Base-by-base conservation (phyloP, 2,113 vertebrate genomes). In the Myxocyprinus asiaticus region DNA sequence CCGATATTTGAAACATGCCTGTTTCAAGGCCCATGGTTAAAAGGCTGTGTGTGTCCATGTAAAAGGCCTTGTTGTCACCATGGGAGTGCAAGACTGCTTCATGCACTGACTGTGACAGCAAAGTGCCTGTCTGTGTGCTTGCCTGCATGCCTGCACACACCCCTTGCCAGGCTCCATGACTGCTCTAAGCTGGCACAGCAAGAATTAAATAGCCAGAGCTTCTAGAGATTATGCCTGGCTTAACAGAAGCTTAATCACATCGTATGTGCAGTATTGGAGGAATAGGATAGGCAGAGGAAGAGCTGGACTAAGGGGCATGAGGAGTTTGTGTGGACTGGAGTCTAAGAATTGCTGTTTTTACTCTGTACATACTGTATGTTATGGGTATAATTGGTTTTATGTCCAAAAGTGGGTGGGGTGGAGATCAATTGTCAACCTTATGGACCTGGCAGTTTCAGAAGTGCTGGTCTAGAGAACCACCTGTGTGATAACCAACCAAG, bases 181-280 rank as follows among this genome's bases (percentile, higher is more conserved):
- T 81, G 80, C 76, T 79, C 78, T 85, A 81, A 84, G 78, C 71
- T 81, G 75, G 83, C 81, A 85, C 80, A 85, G 81, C 58, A 80
- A 86, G 82, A 88, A 84, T 84, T 85, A 79, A 88, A 85, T 83
- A 84, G 82, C 81, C 80, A 81, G 80, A 78, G 79, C 78, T 87
- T 76, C 84, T 76, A 50, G 78, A 85, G 87, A 85, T 84, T 88
- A 86, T 80, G 81, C 68, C 72, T 81, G 81, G 79, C 65, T 86
- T 86, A 85, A 84, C 78, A 76, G 73, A 81, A 75, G 82, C 79
- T 84, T 84, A 86, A 85, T 85, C 76, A 80, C 80, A 84, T 82
- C 58, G 72, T 83, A 88, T 86, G 79, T 70, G 62, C 65, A 42
- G 78, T 83, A 82, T 83, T 74, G 76, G 63, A 73, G 79, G 75